Evolutionary conservation across 2,797 vertebrate species (phyloP).

Genomic region (Acropternis orthonyx): DNA sequence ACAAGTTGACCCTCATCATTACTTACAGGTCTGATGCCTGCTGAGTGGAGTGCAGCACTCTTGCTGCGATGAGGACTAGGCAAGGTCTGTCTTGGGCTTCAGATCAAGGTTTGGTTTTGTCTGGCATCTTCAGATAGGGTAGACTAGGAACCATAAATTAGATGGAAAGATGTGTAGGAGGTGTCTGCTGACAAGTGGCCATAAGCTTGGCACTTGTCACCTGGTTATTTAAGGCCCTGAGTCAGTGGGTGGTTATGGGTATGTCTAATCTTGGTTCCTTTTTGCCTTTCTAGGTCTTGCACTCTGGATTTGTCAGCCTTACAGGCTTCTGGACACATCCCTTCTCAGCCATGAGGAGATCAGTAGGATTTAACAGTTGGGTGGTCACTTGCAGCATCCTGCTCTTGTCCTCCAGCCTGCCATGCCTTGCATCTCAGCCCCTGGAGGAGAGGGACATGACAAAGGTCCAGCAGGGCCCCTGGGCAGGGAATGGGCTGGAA

Average conservation of each 20-base stretch:
- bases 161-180: not conserved
- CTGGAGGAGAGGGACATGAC: not conserved
- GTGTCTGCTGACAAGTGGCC: not conserved
- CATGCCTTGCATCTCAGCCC: slow-evolving; percentile 51
- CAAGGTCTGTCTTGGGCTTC: not conserved
- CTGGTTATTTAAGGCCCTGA: not conserved
- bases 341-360: slow-evolving; percentile 66
- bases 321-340: not conserved
- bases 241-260: not conserved
- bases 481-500: slow-evolving; percentile 2
- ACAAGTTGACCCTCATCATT: not conserved
- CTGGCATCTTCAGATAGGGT: not conserved
- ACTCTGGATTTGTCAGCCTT: not conserved
- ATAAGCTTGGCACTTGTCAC: not conserved
- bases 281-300: slow-evolving; percentile 52
- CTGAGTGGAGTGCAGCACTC: not conserved
- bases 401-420: slow-evolving; percentile 30
- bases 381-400: slow-evolving; percentile 69
- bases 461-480: not conserved
- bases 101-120: not conserved
- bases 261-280: not conserved
- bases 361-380: not conserved
- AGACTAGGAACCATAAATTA: not conserved
- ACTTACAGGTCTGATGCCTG: not conserved
- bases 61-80: not conserved